These are phyloP conservation scores for Tachystola acroxantha DNA, from an alignment of 2,888 invertebrate genomes.

Conservation along the genomic window DNA sequence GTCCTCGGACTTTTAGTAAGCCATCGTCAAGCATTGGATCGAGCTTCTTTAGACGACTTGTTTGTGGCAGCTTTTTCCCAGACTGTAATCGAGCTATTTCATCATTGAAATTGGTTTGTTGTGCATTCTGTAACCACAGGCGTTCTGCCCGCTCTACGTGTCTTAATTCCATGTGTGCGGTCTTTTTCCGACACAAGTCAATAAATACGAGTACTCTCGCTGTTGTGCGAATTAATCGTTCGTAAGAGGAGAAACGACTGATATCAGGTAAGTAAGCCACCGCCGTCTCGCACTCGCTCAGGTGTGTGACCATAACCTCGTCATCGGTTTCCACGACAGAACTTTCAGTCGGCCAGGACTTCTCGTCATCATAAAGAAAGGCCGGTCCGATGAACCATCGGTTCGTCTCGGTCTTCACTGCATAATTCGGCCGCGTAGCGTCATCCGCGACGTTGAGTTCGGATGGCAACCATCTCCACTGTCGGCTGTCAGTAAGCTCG, in stretches of 20 bases:
- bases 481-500: background rate
- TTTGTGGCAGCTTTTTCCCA: background rate
- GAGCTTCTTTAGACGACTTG: background rate
- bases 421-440: background rate
- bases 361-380: background rate
- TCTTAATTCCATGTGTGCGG: background rate
- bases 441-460: background rate
- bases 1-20: constrained; percentile 2
- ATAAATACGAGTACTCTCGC: background rate
- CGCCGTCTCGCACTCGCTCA: background rate
- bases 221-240: background rate
- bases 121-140: background rate
- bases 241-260: background rate
- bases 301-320: background rate
- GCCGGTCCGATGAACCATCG: background rate
- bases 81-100: no score
- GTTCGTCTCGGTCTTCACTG: background rate
- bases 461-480: background rate
- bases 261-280: background rate
- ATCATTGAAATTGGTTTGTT: no score
- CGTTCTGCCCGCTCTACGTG: background rate
- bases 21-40: background rate
- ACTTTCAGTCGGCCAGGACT: background rate
- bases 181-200: background rate
- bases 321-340: background rate